Evolutionary conservation across 2,113 vertebrate species (phyloP), one percentile per base, ranked within the genome.

Genomic region (Petromus typicus): DNA sequence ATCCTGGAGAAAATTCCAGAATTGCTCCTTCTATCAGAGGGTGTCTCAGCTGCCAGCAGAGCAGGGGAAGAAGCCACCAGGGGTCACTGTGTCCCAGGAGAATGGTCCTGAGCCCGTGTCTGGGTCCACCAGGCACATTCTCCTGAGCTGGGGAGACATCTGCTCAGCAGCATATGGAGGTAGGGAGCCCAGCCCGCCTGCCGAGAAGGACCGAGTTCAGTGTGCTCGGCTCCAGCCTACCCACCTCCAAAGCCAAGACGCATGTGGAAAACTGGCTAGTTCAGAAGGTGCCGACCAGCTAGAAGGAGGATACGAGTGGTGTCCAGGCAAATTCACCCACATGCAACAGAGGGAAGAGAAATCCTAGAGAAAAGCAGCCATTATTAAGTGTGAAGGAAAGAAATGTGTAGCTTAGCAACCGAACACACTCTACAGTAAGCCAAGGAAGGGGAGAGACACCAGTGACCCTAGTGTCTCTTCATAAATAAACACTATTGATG

Each of bases 1-100:
- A 80, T 16, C 12, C 22, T 51, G 27, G 45, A 88, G 48, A 93
- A 88, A 89, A 75, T 61, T 4, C 85, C 7, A 76, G n/a, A 34
- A 91, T 85, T 92, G 27, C 3, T 6, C 5, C 34, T 40, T 79
- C 40, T 40, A 61, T 40, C 30, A 17, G 13, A 61, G 30, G 4
- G 20, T 73, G 25, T 48, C 7, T 67, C 5, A 57, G 48, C 22
- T 40, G n/a, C 30, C 67, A 54, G 22, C 30, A 75, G 66, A 89
- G 81, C 16, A 64, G 43, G 5, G 56, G 23, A 61, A 48, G 51
- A n/a, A 56, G 51, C 95, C 96, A 93, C 89, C 78, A 97, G 96
- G 89, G 94, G 89, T 79, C 95, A 67, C 93, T 94, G 86, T 93
- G 57, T 91, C 90, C 73, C 69, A 96, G 87, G 32, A 63, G 56